These are phyloP conservation scores for Harmothoe impar DNA, from an alignment of 2,888 invertebrate species.

Conservation along the genomic window DNA sequence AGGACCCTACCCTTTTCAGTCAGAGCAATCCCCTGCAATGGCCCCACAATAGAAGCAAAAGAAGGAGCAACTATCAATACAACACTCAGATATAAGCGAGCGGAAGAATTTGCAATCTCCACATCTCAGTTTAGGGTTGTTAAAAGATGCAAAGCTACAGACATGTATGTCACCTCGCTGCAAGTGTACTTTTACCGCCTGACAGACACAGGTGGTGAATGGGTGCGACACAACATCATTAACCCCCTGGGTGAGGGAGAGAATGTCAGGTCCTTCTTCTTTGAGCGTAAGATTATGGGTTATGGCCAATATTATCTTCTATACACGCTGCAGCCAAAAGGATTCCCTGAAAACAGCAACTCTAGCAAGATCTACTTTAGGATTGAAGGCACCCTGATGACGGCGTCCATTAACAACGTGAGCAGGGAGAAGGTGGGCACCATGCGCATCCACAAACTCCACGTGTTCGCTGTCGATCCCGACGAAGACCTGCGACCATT, in stretches of 20 bases:
- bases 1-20: neutral
- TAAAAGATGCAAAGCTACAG: neutral
- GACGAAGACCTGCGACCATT: neutral
- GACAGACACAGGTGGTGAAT: neutral
- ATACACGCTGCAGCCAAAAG: neutral
- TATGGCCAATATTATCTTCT: neutral
- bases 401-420: neutral
- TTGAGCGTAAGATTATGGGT: neutral
- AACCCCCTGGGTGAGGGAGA: neutral
- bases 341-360: neutral
- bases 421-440: neutral
- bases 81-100: neutral
- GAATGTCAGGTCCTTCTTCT: neutral
- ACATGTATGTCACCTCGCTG: neutral
- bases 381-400: neutral
- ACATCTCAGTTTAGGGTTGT: neutral
- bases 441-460: neutral
- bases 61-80: neutral
- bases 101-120: neutral
- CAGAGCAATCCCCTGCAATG: neutral
- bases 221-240: neutral
- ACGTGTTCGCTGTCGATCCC: neutral
- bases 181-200: neutral
- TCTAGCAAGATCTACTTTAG: neutral
- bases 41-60: neutral